Base-by-base conservation (phyloP, 2,113 vertebrate species). In the Ailuropoda melanoleuca region DNA sequence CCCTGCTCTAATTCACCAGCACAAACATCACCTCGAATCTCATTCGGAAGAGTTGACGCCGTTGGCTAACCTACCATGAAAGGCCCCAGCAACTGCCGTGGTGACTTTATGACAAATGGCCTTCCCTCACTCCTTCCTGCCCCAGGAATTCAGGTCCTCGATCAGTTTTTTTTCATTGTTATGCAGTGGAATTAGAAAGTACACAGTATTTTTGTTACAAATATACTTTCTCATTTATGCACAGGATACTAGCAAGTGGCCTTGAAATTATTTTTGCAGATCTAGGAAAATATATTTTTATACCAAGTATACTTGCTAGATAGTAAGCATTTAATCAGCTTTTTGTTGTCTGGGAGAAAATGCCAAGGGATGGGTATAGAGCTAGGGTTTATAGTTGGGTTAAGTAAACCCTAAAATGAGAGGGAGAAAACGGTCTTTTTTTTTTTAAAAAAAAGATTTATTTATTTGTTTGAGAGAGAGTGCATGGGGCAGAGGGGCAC, bases 211-310 rank as follows among this genome's bases (percentile, higher is more conserved):
- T 93, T 97, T 43, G 77, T 89, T 97, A 89, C 46, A 96, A 95
- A 70, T 92, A 77, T 3, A 26, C 64, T 88, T 93, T 88, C 84
- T 96, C 19, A 64, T 83, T 81, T 97, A 88, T 15, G 39, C 31
- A 93, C 31, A 93, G 24, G 74, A 82, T 90, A 88, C 64, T 77
- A 86, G 75, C 43, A 92, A 81, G 13, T 53, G 21, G 10, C 88
- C 74, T 93, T 92, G 84, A 95, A 95, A 48, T 77, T 84, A 29
- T 94, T 97, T 92, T 85, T 68, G 34, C 80, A 80, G 12, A 90
- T 80, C 48, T 87, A 90, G 60, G 72, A 94, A 94, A 95, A 93
- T 24, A 24, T 4, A 58, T 66, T 72, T 91, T 95, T 90, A 34
- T 85, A 77, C 84, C 66, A 93, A 66, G 2, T 81, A 17, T 43